These are phyloP conservation scores for Drymonia ruficornis DNA, from an alignment of 2,888 invertebrate genomes.

Conservation along the genomic window DNA sequence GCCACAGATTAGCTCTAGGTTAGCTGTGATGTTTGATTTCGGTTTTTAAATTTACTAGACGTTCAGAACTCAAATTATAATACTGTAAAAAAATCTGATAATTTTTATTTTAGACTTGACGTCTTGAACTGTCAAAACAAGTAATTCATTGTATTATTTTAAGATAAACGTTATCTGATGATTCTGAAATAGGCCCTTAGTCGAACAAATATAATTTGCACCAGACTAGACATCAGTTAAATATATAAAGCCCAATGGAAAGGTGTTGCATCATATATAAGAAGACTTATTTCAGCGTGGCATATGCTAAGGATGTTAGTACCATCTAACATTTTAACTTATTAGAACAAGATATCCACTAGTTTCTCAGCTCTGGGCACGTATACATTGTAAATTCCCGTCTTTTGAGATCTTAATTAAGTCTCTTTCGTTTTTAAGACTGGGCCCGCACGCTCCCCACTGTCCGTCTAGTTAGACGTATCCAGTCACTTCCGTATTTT, in stretches of 20 bases:
- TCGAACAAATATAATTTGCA: too few relatives aligned
- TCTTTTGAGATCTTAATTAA: conserved; percentile 81
- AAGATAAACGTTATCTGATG: too few relatives aligned
- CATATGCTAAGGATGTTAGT: conserved; percentile 2
- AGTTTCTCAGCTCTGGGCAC: conserved; percentile 64
- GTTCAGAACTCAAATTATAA: too few relatives aligned
- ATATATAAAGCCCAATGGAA: too few relatives aligned
- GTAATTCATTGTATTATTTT: too few relatives aligned
- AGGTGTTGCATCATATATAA: too few relatives aligned
- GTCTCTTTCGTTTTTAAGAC: conserved; percentile 77
- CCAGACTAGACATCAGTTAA: too few relatives aligned
- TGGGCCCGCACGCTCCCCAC: conserved; percentile 35
- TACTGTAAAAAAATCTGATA: too few relatives aligned
- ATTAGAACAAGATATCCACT: conserved; percentile 48
- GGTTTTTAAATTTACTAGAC: neutral
- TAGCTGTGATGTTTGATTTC: neutral
- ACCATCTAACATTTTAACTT: conserved; percentile 4
- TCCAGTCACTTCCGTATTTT: conserved; percentile 14
- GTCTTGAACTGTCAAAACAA: too few relatives aligned
- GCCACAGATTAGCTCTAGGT: neutral
- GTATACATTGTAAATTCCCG: conserved; percentile 78
- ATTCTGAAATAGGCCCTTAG: too few relatives aligned
- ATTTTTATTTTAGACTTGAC: too few relatives aligned
- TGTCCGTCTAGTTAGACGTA: conserved; percentile 10
- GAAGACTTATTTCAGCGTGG: neutral